phyloP scores from a whole-genome alignment of 92 coral and sea anemone species.

The Porites cylindrica region DNA sequence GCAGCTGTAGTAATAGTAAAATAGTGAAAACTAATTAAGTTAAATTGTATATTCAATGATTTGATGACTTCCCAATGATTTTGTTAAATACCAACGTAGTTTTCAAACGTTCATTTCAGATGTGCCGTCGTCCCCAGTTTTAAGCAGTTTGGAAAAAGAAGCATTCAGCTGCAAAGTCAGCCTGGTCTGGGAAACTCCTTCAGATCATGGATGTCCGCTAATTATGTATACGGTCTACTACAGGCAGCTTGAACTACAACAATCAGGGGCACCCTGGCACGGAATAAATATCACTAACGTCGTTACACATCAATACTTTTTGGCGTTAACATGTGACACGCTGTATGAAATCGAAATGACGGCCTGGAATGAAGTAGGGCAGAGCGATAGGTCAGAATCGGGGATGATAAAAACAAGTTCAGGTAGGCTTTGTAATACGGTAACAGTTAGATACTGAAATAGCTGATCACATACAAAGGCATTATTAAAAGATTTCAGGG shows the following conservation, averaged over 20 bases:
- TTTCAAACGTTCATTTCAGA: neutral
- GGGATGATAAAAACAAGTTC: conserved; percentile 10
- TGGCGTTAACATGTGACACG: conserved; percentile 8
- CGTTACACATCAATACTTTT: neutral
- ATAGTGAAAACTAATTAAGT: too few species aligned
- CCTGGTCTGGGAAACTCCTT: conserved; percentile 21
- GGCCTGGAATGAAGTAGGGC: conserved; percentile 29
- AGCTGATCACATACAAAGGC: too few species aligned
- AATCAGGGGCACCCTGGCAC: neutral
- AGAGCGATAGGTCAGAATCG: neutral
- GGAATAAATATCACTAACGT: conserved; percentile 2
- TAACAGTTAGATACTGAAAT: too few species aligned
- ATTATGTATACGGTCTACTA: conserved; percentile 32
- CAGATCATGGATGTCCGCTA: conserved; percentile 21
- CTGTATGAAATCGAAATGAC: neutral
- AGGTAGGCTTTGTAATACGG: neutral
- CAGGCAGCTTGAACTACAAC: neutral
- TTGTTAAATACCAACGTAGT: too few species aligned
- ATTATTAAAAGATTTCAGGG: too few species aligned
- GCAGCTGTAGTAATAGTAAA: too few species aligned
- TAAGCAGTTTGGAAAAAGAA: conserved; percentile 5
- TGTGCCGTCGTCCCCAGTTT: conserved; percentile 4
- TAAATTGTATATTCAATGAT: too few species aligned
- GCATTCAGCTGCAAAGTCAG: neutral
- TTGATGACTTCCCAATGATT: too few species aligned